These are phyloP conservation scores for Pogonognathellus flavescens DNA, from an alignment of 1,140 invertebrate species.

Conservation along the genomic window DNA sequence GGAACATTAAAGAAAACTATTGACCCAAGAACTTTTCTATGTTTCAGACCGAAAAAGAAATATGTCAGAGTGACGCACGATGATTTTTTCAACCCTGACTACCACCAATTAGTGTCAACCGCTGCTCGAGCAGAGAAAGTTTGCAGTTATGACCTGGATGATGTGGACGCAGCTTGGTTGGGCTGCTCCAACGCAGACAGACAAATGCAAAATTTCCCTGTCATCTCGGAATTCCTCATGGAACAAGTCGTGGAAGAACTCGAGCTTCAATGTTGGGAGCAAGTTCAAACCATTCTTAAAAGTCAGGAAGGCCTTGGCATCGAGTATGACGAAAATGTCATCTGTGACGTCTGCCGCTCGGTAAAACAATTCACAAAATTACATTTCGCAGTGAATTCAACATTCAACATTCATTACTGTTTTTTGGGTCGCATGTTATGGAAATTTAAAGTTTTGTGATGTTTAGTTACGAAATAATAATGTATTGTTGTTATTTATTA, in stretches of 20 bases:
- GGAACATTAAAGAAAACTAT: too few species aligned
- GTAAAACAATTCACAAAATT: conserved; percentile 74
- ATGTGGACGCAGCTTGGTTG: conserved; percentile 92
- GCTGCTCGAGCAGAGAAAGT: conserved; percentile 89
- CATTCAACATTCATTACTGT: too few species aligned
- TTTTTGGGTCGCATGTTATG: too few species aligned
- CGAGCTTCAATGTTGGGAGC: conserved; percentile 92
- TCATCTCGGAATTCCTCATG: conserved; percentile 87
- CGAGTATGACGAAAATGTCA: conserved; percentile 98
- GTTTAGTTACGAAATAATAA: too few species aligned
- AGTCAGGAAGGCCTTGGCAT: conserved; percentile 95
- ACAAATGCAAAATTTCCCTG: conserved; percentile 74
- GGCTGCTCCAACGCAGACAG: conserved; percentile 88
- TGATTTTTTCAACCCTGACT: conserved; percentile 85
- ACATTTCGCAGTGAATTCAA: too few species aligned
- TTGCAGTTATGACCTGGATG: conserved; percentile 95
- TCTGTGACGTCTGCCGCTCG: conserved; percentile 97
- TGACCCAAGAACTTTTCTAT: too few species aligned
- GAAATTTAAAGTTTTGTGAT: too few species aligned
- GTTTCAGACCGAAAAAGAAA: conserved; percentile 88
- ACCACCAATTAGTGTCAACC: conserved; percentile 88
- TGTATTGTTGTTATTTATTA: conserved; percentile 69
- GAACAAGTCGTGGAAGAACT: conserved; percentile 93
- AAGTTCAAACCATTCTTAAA: conserved; percentile 92
- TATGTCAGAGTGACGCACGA: conserved; percentile 91